Evolutionary conservation across 2,797 vertebrate species (phyloP), one percentile per base, ranked within the genome.

Genomic region (Cossypha dichroa): DNA sequence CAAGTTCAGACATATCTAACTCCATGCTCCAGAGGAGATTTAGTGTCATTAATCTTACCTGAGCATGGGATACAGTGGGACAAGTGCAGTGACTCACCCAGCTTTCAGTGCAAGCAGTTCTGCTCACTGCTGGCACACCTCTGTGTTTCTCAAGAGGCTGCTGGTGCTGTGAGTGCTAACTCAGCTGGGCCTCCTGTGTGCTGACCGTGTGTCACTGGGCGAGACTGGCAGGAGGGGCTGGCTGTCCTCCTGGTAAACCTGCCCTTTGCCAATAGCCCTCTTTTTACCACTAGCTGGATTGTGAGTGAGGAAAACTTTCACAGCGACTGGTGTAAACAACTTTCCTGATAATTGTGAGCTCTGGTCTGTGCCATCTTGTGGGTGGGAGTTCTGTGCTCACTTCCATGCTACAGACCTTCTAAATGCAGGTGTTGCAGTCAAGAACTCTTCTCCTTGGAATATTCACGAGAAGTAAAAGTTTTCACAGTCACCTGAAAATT

Each of bases 1-100:
- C 95, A 94, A 85, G 94, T 95, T 96, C 70, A 94, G 81, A 72
- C 95, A 68, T 68, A 85, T 78, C 93, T 83, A 66, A 76, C 66
- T 73, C 48, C 0, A 0, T 69, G 64, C 82, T 88, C 49, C 18
- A 16, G 82, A 92, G 88, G 60, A 85, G 87, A 75, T 83, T 85
- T 87, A 67, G 22, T 64, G 70, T 83, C 79, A 68, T 77, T 96
- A 93, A 82, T 93, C 92, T 93, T 46, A 93, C 92, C 93, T 92
- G 88, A 77, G 60, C 63, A 40, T 33, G 34, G 51, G 48, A 54
- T 74, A 45, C 0, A 0, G 59, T 64, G 52, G 59, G 64, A 91
- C 49, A 36, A 79, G 49, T 29, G 34, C 81, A 16, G 28, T 73
- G 84, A 92, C 74, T 96, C 86, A 67, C 29, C 5, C 49, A 58